Percentiles rank a stretch among this genome's conserved stretches.
Evolutionary conservation across 2,113 vertebrate genomes (phyloP).

Genomic region (Pterophyllum scalare): DNA sequence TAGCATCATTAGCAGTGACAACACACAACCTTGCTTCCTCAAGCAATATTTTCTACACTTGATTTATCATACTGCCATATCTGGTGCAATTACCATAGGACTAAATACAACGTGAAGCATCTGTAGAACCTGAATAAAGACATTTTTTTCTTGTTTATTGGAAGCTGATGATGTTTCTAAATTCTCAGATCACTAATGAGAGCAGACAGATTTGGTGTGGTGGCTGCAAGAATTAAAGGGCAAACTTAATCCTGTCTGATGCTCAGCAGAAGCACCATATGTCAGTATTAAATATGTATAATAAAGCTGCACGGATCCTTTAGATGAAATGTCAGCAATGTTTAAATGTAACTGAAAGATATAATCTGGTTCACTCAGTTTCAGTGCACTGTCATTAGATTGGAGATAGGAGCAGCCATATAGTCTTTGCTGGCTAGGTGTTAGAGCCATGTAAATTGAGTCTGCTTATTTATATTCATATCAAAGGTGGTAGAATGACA

Average conservation of each 20-base stretch:
- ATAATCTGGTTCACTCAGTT: background rate
- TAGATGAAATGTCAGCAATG: conserved; percentile 24
- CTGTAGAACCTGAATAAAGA: background rate
- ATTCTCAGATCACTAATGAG: background rate
- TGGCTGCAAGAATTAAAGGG: conserved; percentile 34
- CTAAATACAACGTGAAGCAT: background rate
- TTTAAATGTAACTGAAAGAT: background rate
- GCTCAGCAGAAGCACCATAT: conserved; percentile 43
- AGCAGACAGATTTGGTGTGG: background rate
- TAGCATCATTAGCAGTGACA: conserved; percentile 17
- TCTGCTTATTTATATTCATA: background rate
- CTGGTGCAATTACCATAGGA: background rate
- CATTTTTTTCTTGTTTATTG: background rate
- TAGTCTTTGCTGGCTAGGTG: background rate
- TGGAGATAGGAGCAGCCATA: background rate
- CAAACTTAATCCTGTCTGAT: conserved; percentile 40
- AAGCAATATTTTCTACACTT: background rate
- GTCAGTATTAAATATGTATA: conserved; percentile 55
- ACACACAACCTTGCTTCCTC: background rate
- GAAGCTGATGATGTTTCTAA: background rate
- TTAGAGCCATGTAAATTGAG: background rate
- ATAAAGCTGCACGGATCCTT: conserved; percentile 1
- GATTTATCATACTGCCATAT: background rate
- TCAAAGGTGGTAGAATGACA: background rate
- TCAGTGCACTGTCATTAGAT: background rate